phyloP scores from a whole-genome alignment of 2,888 invertebrate genomes.

The Agonopterix alstromeriana region DNA sequence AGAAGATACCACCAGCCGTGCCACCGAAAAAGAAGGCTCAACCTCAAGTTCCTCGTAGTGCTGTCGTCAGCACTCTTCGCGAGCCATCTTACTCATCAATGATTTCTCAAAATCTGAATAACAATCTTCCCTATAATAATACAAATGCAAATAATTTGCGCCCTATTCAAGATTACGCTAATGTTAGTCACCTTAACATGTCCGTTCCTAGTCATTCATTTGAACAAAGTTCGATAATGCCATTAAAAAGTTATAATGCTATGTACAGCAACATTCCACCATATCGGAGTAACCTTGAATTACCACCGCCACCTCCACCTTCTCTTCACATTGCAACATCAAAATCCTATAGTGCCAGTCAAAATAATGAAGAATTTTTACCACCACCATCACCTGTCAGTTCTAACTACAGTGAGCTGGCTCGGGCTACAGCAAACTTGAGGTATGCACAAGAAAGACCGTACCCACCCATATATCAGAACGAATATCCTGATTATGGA shows the following conservation, averaged over 20 bases:
- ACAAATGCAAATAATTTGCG: slow-evolving; percentile 11
- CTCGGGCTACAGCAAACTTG: slow-evolving; percentile 84
- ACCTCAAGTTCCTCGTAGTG: slow-evolving; percentile 86
- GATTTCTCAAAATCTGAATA: slow-evolving; percentile 54
- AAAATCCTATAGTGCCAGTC: slow-evolving; percentile 41
- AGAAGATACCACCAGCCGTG: slow-evolving; percentile 86
- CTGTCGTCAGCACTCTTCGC: slow-evolving; percentile 80
- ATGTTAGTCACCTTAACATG: slow-evolving; percentile 39
- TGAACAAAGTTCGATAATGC: slow-evolving; percentile 26
- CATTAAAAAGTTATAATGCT: slow-evolving; percentile 43
- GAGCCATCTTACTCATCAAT: slow-evolving; percentile 85
- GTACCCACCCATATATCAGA: slow-evolving; percentile 84
- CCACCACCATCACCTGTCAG: slow-evolving; percentile 94
- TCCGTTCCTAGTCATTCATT: slow-evolving; percentile 27
- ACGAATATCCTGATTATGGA: slow-evolving; percentile 60
- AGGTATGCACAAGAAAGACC: slow-evolving; percentile 67
- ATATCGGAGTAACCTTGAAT: slow-evolving; percentile 61
- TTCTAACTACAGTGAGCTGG: slow-evolving; percentile 91
- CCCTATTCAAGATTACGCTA: slow-evolving; percentile 50
- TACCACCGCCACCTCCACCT: slow-evolving; percentile 61
- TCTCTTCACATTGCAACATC: slow-evolving; percentile 64
- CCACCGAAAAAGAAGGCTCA: slow-evolving; percentile 86
- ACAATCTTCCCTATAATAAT: slow-evolving; percentile 39
- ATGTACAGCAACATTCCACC: slow-evolving; percentile 78
- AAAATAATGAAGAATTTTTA: slow-evolving; percentile 79